Evolutionary conservation across 2,888 invertebrate species (phyloP).

Genomic region (Caenorhabditis angaria): DNA sequence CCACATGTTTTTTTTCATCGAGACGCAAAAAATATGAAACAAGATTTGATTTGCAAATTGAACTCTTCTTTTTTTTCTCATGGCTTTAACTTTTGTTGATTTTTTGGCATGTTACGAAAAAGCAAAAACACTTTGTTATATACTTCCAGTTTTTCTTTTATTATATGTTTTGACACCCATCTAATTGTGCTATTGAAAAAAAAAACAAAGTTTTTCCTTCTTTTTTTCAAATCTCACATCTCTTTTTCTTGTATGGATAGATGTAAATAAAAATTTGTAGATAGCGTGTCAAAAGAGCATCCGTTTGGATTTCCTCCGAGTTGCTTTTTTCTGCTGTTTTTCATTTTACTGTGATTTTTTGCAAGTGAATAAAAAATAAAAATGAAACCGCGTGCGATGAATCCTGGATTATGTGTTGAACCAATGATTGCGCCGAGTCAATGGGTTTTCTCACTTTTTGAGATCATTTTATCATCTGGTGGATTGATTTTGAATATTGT

Average conservation of each 20-base stretch:
- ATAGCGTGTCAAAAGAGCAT: constrained; percentile 2
- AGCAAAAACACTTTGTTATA: no score
- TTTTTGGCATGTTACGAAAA: no score
- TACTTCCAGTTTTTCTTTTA: no score
- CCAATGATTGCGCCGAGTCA: constrained; percentile 36
- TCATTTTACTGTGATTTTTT: neutral
- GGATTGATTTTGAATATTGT: constrained; percentile 36
- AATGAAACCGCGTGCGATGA: neutral
- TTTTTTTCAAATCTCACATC: no score
- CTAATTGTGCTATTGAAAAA: neutral
- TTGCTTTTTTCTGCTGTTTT: neutral
- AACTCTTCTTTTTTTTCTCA: constrained; percentile 18
- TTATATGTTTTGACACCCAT: neutral
- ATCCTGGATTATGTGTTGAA: constrained; percentile 18
- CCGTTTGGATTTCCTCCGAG: neutral
- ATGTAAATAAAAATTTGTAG: constrained; percentile 4
- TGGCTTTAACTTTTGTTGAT: neutral
- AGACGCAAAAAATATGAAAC: neutral
- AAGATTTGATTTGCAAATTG: constrained; percentile 25
- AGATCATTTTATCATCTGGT: constrained; percentile 28
- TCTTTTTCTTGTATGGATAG: neutral
- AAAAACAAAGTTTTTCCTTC: no score
- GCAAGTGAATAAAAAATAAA: constrained; percentile 4
- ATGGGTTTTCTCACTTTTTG: constrained; percentile 40
- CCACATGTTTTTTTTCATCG: neutral